A percentile compares a stretch with the other conserved stretches of the same genome.
These are phyloP conservation scores for Acromyrmex heyeri DNA, from an alignment of 1,140 invertebrate species.

Conservation along the genomic window DNA sequence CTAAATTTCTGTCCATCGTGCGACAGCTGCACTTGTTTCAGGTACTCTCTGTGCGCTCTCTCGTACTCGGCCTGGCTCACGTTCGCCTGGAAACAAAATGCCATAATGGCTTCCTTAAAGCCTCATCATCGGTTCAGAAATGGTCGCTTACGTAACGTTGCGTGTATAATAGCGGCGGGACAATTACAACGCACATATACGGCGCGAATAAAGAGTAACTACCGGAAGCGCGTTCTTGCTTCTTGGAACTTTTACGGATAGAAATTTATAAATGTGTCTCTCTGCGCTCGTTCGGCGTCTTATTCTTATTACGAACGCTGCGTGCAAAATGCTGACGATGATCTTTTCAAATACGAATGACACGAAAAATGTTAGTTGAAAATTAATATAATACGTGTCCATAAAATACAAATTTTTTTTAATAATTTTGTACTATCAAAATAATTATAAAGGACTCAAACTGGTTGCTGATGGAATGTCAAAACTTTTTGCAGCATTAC, in stretches of 20 bases:
- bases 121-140: conserved; percentile 40
- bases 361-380: neutral
- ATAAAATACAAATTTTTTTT: no score
- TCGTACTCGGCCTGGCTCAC: conserved; percentile 86
- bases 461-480: no score
- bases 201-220: conserved; percentile 40
- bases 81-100: conserved; percentile 84
- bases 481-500: no score
- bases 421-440: no score
- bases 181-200: conserved; percentile 44
- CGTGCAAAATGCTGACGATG: neutral
- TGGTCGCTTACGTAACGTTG: conserved; percentile 45
- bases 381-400: no score
- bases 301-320: neutral
- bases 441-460: no score
- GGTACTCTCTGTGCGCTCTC: conserved; percentile 86
- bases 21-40: conserved; percentile 82
- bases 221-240: conserved; percentile 41
- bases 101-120: conserved; percentile 55
- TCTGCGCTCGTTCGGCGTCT: neutral
- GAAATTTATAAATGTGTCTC: conserved; percentile 2
- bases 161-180: conserved; percentile 47
- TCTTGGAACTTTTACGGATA: conserved; percentile 33
- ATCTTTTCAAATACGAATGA: neutral
- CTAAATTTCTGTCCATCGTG: conserved; percentile 74